These are phyloP conservation scores for Synanthedon tipuliformis DNA, from an alignment of 2,888 invertebrate species.

Conservation along the genomic window DNA sequence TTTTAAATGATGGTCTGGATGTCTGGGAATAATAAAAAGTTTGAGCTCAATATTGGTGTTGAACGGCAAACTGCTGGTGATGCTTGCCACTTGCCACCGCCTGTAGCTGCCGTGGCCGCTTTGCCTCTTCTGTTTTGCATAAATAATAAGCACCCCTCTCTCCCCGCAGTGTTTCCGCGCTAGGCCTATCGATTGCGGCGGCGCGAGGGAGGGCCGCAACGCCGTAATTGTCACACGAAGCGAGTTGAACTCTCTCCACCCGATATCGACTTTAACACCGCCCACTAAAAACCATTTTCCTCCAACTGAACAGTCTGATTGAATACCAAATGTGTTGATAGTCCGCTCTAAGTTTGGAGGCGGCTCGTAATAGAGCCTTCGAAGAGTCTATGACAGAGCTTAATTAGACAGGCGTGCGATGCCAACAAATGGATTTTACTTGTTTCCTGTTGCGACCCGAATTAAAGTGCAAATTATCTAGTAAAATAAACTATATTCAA, in stretches of 20 bases:
- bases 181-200: conserved; percentile 78
- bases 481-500: conserved; percentile 23
- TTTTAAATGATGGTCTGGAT: no score
- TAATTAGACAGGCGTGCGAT: conserved; percentile 68
- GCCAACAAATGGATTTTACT: conserved; percentile 66
- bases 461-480: conserved; percentile 39
- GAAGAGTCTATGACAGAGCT: conserved; percentile 68
- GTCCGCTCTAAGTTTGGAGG: conserved; percentile 65
- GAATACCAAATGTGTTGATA: conserved; percentile 62
- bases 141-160: conserved; percentile 43
- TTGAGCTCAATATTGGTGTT: conserved; percentile 22
- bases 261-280: conserved; percentile 56
- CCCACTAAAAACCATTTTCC: conserved; percentile 43
- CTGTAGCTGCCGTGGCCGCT: conserved; percentile 20
- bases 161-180: conserved; percentile 67
- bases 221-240: conserved; percentile 69
- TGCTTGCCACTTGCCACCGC: conserved; percentile 10
- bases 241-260: conserved; percentile 42
- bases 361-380: conserved; percentile 68
- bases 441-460: conserved; percentile 49
- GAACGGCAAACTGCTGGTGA: conserved; percentile 4
- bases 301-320: conserved; percentile 33
- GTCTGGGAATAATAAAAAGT: neutral
- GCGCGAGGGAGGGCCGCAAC: conserved; percentile 73
- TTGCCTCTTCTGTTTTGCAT: conserved; percentile 61